These are phyloP conservation scores for Danio kyathit DNA, from an alignment of 2,797 vertebrate species.

Conservation along the genomic window DNA sequence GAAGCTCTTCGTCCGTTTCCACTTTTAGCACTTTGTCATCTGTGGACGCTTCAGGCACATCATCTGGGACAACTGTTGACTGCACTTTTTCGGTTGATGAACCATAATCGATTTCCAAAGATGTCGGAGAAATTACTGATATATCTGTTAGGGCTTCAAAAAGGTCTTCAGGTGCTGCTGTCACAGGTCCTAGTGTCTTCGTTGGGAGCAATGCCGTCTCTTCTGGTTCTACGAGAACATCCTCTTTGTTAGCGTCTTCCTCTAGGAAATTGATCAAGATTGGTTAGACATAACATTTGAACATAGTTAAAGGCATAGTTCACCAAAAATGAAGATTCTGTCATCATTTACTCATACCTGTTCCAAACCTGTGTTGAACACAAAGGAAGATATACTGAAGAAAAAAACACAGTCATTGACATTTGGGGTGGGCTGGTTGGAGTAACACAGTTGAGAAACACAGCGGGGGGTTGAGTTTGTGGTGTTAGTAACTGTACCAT, in stretches of 20 bases:
- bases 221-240: not conserved
- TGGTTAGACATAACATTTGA: not conserved
- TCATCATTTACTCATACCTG: too few relatives aligned
- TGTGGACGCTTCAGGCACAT: not conserved
- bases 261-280: conserved; percentile 3
- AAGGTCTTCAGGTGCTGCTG: conserved; percentile 55
- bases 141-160: conserved; percentile 60
- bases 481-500: too few relatives aligned
- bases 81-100: conserved; percentile 50
- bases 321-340: too few relatives aligned
- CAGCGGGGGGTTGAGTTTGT: too few relatives aligned
- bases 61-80: conserved; percentile 49
- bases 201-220: too few relatives aligned
- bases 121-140: conserved; percentile 25
- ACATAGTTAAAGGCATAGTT: too few relatives aligned
- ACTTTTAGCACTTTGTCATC: conserved; percentile 2
- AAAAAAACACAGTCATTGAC: too few relatives aligned
- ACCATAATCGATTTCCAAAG: conserved; percentile 36
- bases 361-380: too few relatives aligned
- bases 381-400: too few relatives aligned
- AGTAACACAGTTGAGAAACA: too few relatives aligned
- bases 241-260: conserved; percentile 1
- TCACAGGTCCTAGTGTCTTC: conserved; percentile 11
- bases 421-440: too few relatives aligned
- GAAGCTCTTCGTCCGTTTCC: conserved; percentile 28